Evolutionary conservation across 2,113 vertebrate genomes (phyloP).

Genomic region (Mesocricetus auratus): DNA sequence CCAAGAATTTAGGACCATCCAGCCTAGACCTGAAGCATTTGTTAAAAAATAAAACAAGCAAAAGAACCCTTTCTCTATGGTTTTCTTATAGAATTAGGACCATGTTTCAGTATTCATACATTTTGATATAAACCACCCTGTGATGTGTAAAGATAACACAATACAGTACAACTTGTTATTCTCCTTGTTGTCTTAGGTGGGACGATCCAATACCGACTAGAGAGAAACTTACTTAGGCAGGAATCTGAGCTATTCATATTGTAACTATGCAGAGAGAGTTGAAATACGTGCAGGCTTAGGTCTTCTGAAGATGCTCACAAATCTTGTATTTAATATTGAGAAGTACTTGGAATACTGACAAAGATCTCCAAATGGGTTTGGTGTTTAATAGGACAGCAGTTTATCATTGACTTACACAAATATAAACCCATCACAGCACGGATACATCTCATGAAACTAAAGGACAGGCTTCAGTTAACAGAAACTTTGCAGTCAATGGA

Average conservation of each 20-base stretch:
- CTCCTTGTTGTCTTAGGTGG: background rate
- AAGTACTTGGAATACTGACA: conserved; percentile 42
- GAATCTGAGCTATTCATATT: conserved; percentile 24
- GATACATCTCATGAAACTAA: conserved; percentile 72
- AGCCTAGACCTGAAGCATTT: background rate
- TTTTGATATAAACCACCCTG: background rate
- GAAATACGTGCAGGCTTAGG: background rate
- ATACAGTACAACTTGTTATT: background rate
- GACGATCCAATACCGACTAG: conserved; percentile 34
- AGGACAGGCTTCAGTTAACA: conserved; percentile 78
- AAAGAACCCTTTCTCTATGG: background rate
- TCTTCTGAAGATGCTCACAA: conserved; percentile 45
- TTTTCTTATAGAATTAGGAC: background rate
- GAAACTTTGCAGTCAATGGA: background rate
- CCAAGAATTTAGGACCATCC: background rate
- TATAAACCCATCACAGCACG: conserved; percentile 46
- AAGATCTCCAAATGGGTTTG: conserved; percentile 44
- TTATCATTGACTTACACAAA: background rate
- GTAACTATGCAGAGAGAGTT: conserved; percentile 36
- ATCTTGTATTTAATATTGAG: conserved; percentile 46
- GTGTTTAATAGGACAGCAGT: background rate
- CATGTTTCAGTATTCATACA: conserved; percentile 7
- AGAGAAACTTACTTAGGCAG: conserved; percentile 28
- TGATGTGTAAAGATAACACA: conserved; percentile 47
- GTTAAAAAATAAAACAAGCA: background rate